These are phyloP conservation scores for Caenorhabditis sp. DNA, from an alignment of 2,888 invertebrate genomes.

Conservation along the genomic window DNA sequence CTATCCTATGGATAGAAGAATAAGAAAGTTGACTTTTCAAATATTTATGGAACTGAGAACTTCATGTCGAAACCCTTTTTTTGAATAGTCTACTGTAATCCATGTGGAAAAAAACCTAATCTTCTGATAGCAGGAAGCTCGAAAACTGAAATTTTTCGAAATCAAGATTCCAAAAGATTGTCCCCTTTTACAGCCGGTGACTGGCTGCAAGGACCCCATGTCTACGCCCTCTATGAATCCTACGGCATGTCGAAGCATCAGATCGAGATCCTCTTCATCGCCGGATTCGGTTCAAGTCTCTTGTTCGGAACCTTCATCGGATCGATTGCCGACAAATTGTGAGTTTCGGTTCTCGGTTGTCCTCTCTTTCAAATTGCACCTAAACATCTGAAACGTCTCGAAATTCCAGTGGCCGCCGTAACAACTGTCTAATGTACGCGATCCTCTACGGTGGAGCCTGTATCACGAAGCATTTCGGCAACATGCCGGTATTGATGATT, in stretches of 20 bases:
- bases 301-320: slow-evolving; percentile 85
- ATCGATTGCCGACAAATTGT: slow-evolving; percentile 85
- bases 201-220: slow-evolving; percentile 86
- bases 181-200: slow-evolving; percentile 84
- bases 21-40: no score
- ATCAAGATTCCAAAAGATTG: background rate
- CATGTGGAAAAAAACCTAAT: no score
- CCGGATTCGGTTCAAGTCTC: slow-evolving; percentile 86
- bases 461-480: slow-evolving; percentile 85
- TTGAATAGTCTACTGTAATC: no score
- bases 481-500: slow-evolving; percentile 85
- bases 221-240: slow-evolving; percentile 85
- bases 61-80: no score
- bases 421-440: slow-evolving; percentile 85
- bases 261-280: slow-evolving; percentile 84
- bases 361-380: no score
- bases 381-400: no score
- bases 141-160: background rate
- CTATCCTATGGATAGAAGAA: background rate
- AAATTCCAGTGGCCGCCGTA: slow-evolving; percentile 84
- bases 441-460: slow-evolving; percentile 85
- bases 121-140: no score
- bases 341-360: no score
- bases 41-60: no score
- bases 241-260: slow-evolving; percentile 85